A percentile compares a stretch with the other conserved stretches of the same genome.
phyloP scores from a whole-genome alignment of 2,113 vertebrate genomes.

The Salvelinus alpinus region DNA sequence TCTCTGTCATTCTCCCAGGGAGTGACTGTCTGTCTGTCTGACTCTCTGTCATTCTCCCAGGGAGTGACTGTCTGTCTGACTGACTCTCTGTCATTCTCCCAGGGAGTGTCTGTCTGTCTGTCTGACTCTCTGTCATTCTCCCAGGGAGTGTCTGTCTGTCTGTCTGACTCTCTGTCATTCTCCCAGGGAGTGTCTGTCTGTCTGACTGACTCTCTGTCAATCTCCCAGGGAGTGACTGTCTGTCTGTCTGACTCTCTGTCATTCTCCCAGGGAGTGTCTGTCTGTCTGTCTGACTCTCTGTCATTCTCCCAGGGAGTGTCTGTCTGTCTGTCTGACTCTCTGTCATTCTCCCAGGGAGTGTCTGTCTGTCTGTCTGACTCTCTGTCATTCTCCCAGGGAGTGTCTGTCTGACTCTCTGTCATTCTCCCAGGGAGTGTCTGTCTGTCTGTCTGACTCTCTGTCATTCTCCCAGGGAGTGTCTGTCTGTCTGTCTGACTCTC shows the following conservation, averaged over 20 bases:
- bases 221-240: neutral
- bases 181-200: neutral
- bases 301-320: neutral
- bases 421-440: too few species aligned
- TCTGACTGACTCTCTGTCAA: neutral
- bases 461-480: too few species aligned
- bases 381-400: too few species aligned
- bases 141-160: too few species aligned
- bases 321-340: neutral
- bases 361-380: too few species aligned
- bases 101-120: too few species aligned
- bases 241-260: neutral
- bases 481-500: too few species aligned
- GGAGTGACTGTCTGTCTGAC: neutral
- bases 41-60: neutral
- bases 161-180: neutral
- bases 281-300: neutral
- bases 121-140: neutral
- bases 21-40: neutral
- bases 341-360: too few species aligned
- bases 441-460: too few species aligned
- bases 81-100: neutral
- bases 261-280: too few species aligned
- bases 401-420: too few species aligned
- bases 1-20: too few species aligned